Evolutionary conservation across 2,888 invertebrate genomes (phyloP), one percentile per base, ranked within the genome.

Genomic region (Pandemis corylana): DNA sequence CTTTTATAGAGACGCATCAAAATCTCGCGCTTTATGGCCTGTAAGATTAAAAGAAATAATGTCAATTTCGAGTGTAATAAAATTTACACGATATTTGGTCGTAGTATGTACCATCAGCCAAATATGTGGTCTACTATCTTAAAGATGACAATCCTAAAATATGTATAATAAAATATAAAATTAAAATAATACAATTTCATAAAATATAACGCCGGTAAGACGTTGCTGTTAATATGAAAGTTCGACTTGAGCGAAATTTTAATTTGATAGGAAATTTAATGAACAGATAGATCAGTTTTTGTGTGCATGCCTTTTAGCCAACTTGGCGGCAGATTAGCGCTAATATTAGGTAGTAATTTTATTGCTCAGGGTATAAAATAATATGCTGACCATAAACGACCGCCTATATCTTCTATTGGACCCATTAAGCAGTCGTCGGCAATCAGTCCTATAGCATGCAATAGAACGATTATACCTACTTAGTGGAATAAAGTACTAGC

Each of bases 21-120:
- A 66, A 59, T 46, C 41, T 63, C 68, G 44, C 67, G 68, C n/a
- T 53, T 72, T 72, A 72, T 68, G 12, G 56, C 20, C 36, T 53
- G 62, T 56, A 68, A 68, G 62, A 42, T 59, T 28, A 28, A 59
- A 59, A 28, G 4, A 28, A 59, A 2, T 28, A 56, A 9, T 20
- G 9, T 0, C 53, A 15, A 9, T 56, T 56, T 56, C 4, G 59
- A 10, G 12, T 5, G 12, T 59, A 10, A 28, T 28, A 59, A 59
- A 59, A 59, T 12, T 28, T 12, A 12, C 56, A 20, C 56, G 9
- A 56, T 56, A 20, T 56, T 9, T 56, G 3, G 7, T 5, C 6
- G 2, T 51, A n/a, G 51, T 15, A 46, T 20, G 0, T 20, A 20
- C 20, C 20, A 20, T 20, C 20, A 20, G 20, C 20, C 20, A 20